Conservation (phyloP, 92 coral and sea anemone species). For the Metridium senile region DNA sequence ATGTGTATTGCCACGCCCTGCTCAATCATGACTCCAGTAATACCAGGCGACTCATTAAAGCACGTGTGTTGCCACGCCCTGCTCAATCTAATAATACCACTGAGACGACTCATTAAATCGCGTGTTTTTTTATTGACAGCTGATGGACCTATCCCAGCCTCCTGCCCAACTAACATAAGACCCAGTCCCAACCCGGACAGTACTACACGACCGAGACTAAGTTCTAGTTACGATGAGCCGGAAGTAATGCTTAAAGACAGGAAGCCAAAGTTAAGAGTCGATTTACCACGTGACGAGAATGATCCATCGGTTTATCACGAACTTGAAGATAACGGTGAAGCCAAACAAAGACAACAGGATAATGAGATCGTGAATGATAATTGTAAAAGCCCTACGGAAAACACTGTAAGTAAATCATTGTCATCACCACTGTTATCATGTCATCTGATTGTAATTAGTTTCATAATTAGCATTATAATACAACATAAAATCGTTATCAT, state of each 20-base stretch:
- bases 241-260: constrained; percentile 19
- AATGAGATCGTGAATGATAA: not conserved
- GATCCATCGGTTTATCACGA: not conserved
- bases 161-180: not conserved
- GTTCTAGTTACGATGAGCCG: constrained; percentile 34
- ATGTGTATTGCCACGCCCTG: too few relatives aligned
- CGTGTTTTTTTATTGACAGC: not conserved
- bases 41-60: too few relatives aligned
- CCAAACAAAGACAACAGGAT: not conserved
- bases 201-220: constrained; percentile 12
- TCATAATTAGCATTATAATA: too few relatives aligned
- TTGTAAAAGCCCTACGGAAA: constrained; percentile 10
- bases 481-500: too few relatives aligned
- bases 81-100: too few relatives aligned
- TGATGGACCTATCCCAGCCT: not conserved
- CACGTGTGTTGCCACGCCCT: too few relatives aligned
- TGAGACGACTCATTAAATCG: not conserved
- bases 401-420: constrained; percentile 1
- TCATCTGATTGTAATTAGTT: too few relatives aligned
- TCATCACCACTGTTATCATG: not conserved
- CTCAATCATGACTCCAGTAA: too few relatives aligned
- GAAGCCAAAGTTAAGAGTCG: not conserved
- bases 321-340: not conserved
- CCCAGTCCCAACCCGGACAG: not conserved
- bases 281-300: not conserved